Evolutionary conservation across 2,888 invertebrate species (phyloP).

Genomic region (Cyrtodaria siliqua): DNA sequence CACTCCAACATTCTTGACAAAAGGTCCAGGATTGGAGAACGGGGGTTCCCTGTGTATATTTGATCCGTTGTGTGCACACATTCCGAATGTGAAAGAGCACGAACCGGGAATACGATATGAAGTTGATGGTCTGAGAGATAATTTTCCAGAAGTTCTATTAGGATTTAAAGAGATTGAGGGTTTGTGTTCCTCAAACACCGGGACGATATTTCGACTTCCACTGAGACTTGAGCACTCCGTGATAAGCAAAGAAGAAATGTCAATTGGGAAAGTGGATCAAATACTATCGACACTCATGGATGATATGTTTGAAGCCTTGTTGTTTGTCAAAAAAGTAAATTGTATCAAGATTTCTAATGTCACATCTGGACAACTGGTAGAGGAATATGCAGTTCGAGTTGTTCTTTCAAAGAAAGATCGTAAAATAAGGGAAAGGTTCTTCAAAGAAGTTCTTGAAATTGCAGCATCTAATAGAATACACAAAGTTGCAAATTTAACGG

Average conservation of each 20-base stretch:
- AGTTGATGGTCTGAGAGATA: slow-evolving; percentile 37
- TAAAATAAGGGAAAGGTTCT: slow-evolving; percentile 22
- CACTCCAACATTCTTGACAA: slow-evolving; percentile 82
- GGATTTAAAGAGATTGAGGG: slow-evolving; percentile 64
- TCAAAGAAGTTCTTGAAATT: slow-evolving; percentile 7
- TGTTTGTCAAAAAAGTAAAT: slow-evolving; percentile 49
- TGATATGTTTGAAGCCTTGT: slow-evolving; percentile 40
- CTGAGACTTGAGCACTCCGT: slow-evolving; percentile 69
- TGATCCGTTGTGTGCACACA: slow-evolving; percentile 74
- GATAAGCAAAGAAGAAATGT: slow-evolving; percentile 60
- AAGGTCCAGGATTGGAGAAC: slow-evolving; percentile 58
- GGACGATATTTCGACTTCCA: slow-evolving; percentile 62
- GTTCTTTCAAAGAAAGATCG: slow-evolving; percentile 17
- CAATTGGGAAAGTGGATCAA: slow-evolving; percentile 4
- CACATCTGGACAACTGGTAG: slow-evolving; percentile 22
- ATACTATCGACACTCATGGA: slow-evolving; percentile 26
- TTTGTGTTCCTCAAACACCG: not conserved
- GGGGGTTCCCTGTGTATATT: slow-evolving; percentile 68
- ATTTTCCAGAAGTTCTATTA: slow-evolving; percentile 69
- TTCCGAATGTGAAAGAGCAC: slow-evolving; percentile 50
- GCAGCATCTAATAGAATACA: slow-evolving; percentile 15
- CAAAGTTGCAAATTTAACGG: not conserved
- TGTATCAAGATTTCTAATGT: slow-evolving; percentile 40
- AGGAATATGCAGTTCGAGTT: slow-evolving; percentile 49
- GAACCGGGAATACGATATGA: slow-evolving; percentile 70